A percentile compares a stretch with the other conserved stretches of the same genome.
Conservation (phyloP, 1,140 invertebrate genomes). For the Magallana ariakensis region DNA sequence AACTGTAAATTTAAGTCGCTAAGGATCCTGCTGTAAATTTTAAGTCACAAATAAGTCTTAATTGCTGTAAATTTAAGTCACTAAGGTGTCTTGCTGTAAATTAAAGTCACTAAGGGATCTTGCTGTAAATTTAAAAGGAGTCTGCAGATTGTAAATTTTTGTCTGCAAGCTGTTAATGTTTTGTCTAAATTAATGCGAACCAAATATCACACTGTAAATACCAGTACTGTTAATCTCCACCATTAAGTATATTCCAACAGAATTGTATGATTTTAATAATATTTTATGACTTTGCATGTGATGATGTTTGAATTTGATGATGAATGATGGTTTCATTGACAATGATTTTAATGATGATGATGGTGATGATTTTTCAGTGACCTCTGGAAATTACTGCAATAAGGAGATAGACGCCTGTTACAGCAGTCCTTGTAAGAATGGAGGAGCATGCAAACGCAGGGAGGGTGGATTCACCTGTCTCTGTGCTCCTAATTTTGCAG, state of each 20-base stretch:
- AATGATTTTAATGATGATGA: slow-evolving; percentile 12
- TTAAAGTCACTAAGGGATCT: not conserved
- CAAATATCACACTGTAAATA: no score
- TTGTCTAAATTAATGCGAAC: no score
- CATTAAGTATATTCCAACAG: no score
- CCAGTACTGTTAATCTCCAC: no score
- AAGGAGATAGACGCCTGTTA: slow-evolving; percentile 98
- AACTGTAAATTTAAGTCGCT: not conserved
- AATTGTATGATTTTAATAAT: no score
- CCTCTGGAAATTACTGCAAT: slow-evolving; percentile 86
- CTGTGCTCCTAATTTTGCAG: slow-evolving; percentile 86
- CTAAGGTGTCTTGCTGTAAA: not conserved
- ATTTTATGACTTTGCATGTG: no score
- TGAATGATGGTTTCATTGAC: not conserved
- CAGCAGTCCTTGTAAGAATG: slow-evolving; percentile 93
- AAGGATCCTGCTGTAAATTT: not conserved
- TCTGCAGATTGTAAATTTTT: not conserved
- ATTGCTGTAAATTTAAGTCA: not conserved
- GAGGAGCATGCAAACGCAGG: slow-evolving; percentile 90
- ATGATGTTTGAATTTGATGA: no score
- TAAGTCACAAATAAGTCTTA: not conserved
- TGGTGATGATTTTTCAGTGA: slow-evolving; percentile 22
- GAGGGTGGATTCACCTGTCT: slow-evolving; percentile 96
- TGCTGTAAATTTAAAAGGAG: not conserved
- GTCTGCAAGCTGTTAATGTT: not conserved